These are phyloP conservation scores for Idaea biselata DNA, from an alignment of 2,888 invertebrate species.

Conservation along the genomic window DNA sequence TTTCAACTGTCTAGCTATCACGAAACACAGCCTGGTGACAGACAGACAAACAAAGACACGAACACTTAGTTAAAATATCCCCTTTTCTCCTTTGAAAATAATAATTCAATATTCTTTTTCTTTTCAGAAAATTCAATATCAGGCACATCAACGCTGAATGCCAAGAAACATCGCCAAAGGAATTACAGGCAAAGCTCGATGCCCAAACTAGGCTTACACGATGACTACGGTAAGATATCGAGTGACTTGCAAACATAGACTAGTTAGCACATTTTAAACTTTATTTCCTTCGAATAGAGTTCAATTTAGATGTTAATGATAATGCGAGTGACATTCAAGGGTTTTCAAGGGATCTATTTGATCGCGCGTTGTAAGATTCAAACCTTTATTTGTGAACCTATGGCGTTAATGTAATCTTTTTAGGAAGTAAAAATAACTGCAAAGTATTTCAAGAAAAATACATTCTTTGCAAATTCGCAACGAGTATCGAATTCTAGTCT, in stretches of 20 bases:
- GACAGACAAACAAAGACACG: too few relatives aligned
- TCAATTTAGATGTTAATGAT: background rate
- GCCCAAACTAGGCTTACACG: conserved; percentile 74
- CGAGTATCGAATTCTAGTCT: too few relatives aligned
- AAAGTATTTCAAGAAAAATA: background rate
- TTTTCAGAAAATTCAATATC: conserved; percentile 75
- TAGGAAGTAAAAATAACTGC: background rate
- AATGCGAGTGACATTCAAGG: background rate
- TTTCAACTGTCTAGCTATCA: too few relatives aligned
- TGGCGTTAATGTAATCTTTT: background rate
- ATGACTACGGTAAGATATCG: conserved; percentile 66
- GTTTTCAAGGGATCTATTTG: conserved; percentile 9
- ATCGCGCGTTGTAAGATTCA: conserved; percentile 19
- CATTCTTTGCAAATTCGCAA: too few relatives aligned
- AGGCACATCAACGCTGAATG: conserved; percentile 70
- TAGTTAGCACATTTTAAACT: background rate
- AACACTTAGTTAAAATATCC: too few relatives aligned
- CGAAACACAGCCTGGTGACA: too few relatives aligned
- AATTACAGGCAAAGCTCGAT: conserved; percentile 76
- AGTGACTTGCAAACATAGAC: conserved; percentile 8
- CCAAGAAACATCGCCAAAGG: conserved; percentile 70
- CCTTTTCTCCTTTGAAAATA: too few relatives aligned
- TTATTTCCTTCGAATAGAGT: conserved; percentile 6
- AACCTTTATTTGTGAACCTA: conserved; percentile 15
- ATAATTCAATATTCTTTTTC: conserved; percentile 9